Base-by-base conservation (phyloP, 2,888 invertebrate genomes). In the Acleris sparsana region DNA sequence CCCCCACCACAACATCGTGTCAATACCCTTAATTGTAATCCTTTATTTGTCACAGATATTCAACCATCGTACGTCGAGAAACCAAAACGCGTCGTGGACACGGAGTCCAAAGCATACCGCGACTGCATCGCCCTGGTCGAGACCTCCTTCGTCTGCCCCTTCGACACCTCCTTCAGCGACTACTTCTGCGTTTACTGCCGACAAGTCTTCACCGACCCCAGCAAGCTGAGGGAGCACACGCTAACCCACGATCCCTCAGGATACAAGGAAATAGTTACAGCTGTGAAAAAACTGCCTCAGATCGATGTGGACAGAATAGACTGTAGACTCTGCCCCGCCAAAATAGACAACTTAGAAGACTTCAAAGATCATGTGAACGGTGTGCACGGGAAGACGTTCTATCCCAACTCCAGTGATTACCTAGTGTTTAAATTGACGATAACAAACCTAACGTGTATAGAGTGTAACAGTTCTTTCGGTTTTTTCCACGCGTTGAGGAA, bases 401-500 rank as follows among this genome's bases (percentile, higher is more conserved):
- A 79, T 2, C 73, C 80, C 0, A 72, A 71, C 0, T 18, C 60
- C 1, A 83, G 82, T 7, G 86, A 88, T 43, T 87, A 87, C n/a
- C 65, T 91, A 3, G 84, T 84, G 33, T 91, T 87, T 52, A 76
- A 76, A 43, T 67, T 91, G 0, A 84, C 87, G 0, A 17, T 75
- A 0, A 83, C 77, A 0, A 82, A 80, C 57, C 68, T 89, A 5
- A 74, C 75, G 0, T 91, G 87, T 22, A 69, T 75, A 0, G 79
- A 83, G 72, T 92, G 87, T 44, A 73, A 70, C 0, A 52, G 29
- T 69, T 80, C 65, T 33, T 89, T 77, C 70, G 79, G 71, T 29
- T 89, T 78, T 69, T 88, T 88, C 69, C 88, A 89, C 63, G 87
- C 88, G 0, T 56, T 91, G 9, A 87, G 88, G 56, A 88, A 90